These are phyloP conservation scores for Tetranychus piercei DNA, from an alignment of 2,888 invertebrate species.

Conservation along the genomic window DNA sequence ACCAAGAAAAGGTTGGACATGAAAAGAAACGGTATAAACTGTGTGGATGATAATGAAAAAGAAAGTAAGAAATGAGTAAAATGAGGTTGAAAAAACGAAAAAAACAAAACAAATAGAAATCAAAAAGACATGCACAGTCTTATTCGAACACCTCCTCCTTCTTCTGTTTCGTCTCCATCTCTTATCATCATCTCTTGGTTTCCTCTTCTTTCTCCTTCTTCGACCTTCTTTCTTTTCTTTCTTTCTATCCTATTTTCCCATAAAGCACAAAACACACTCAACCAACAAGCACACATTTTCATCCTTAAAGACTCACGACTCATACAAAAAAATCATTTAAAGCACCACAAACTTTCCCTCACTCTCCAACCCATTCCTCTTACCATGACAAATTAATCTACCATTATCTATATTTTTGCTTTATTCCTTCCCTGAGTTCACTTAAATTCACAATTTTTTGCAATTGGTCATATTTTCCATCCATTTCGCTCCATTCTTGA, in stretches of 20 bases:
- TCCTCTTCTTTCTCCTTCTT: constrained; percentile 8
- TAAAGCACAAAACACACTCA: neutral
- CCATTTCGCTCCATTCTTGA: no score
- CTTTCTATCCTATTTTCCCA: neutral
- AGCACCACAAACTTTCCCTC: neutral
- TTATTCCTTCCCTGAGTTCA: no score
- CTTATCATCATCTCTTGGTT: constrained; percentile 5
- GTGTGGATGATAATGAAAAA: neutral
- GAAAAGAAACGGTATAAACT: neutral
- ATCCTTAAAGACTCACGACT: neutral
- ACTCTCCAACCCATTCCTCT: no score
- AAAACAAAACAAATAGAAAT: neutral
- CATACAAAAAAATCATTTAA: neutral
- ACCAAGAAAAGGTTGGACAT: neutral
- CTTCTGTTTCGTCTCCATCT: constrained; percentile 11
- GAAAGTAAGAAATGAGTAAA: neutral
- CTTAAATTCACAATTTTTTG: no score
- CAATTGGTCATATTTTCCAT: no score
- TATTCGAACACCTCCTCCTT: neutral
- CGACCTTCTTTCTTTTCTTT: neutral
- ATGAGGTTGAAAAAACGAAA: neutral
- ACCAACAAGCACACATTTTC: neutral
- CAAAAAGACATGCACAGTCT: neutral
- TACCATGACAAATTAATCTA: no score
- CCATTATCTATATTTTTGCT: no score